Evolutionary conservation across 2,888 invertebrate species (phyloP).

Genomic region (Leucophenga maculata): DNA sequence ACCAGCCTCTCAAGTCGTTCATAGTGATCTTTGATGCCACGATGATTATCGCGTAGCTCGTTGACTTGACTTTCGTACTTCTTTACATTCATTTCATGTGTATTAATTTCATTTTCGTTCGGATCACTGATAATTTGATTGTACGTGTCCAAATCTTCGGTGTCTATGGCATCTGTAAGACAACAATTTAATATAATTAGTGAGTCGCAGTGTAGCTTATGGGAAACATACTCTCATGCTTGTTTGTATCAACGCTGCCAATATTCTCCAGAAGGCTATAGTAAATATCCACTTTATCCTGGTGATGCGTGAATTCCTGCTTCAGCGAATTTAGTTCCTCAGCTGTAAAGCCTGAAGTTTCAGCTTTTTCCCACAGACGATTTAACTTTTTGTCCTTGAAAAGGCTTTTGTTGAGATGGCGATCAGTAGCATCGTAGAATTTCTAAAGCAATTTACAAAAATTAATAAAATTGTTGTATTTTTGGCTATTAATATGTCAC

Average conservation of each 20-base stretch:
- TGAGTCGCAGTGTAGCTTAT: neutral
- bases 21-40: constrained; percentile 83
- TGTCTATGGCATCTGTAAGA: constrained; percentile 80
- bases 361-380: constrained; percentile 91
- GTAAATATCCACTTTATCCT: constrained; percentile 93
- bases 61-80: constrained; percentile 80
- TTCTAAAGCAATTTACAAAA: constrained; percentile 52
- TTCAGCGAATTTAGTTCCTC: constrained; percentile 87
- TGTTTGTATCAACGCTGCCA: constrained; percentile 75
- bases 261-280: constrained; percentile 83
- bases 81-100: constrained; percentile 68
- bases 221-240: constrained; percentile 77
- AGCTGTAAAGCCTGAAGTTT: constrained; percentile 87
- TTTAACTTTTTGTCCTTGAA: constrained; percentile 93
- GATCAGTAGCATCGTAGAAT: constrained; percentile 73
- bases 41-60: constrained; percentile 81
- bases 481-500: neutral
- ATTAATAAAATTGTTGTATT: neutral
- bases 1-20: constrained; percentile 83
- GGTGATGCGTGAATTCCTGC: constrained; percentile 93
- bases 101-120: constrained; percentile 73
- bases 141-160: constrained; percentile 81
- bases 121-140: constrained; percentile 78
- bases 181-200: neutral
- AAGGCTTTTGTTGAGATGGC: constrained; percentile 81